Base-by-base conservation (phyloP, 2,113 vertebrate genomes). In the Hepsetus odoe region DNA sequence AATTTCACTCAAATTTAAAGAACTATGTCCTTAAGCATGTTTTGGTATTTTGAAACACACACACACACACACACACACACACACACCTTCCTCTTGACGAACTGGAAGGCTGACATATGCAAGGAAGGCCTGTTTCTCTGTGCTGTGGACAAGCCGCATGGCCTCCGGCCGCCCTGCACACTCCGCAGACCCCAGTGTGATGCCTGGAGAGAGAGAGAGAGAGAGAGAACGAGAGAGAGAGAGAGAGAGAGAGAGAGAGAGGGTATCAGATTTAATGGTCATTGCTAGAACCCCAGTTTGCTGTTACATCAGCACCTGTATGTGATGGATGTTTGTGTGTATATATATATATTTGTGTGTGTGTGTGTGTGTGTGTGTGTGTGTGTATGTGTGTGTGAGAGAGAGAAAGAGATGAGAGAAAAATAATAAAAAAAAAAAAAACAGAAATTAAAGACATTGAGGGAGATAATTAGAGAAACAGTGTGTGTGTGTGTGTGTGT, bases 51-150 rank as follows among this genome's bases (percentile, higher is more conserved):
- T 5, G 4, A 74, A 56, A 42, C 28, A 72, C 42, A 65, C 5
- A 56, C 42, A 35, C 42, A 74, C 20, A 58, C 13, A 59, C 62
- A 67, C 2, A 44, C 40, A 28, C 1, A 62, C 44, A 55, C 28
- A 70, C 65, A 72, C 22, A 82, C 97, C 96, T 97, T 97, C 85
- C 96, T 97, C 89, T 99, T 99, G 90, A 99, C 96, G 89, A 98
- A 99, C 86, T 99, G 97, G 90, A 99, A 99, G 79, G 97, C 96
- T 67, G 97, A 98, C 90, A 98, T 98, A 94, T 99, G 98, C 88
- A 96, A 97, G 89, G 97, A 99, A 99, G 89, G 95, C 93, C 85
- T 95, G 95, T 94, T 97, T 98, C 90, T 99, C 96, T 89, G 95
- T 95, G 46, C 87, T 85, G 87, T 95, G 97, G 92, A 98, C 95